A percentile compares a stretch with the other conserved stretches of the same genome.
phyloP scores from a whole-genome alignment of 2,888 invertebrate genomes.

The Erebia aethiops region DNA sequence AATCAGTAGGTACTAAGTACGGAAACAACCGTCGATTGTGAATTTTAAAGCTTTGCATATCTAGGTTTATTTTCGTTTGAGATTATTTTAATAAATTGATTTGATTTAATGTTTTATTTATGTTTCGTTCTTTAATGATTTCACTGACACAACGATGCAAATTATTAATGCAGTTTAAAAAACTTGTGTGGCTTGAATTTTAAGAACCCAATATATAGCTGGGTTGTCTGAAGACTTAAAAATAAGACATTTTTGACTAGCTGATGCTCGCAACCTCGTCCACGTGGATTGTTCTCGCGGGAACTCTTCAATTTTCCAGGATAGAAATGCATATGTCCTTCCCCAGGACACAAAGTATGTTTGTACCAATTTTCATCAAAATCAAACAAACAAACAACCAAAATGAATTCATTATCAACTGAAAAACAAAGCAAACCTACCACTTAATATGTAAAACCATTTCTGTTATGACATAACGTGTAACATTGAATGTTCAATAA shows the following conservation, averaged over 20 bases:
- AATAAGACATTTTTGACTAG: background rate
- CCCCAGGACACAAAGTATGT: too few species aligned
- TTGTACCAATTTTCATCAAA: too few species aligned
- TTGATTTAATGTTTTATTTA: constrained; percentile 29
- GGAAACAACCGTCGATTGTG: constrained; percentile 1
- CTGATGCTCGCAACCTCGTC: too few species aligned
- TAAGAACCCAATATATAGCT: background rate
- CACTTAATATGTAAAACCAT: too few species aligned
- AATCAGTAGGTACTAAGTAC: constrained; percentile 24
- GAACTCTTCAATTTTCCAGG: background rate
- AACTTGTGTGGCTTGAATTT: constrained; percentile 5
- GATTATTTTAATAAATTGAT: constrained; percentile 21
- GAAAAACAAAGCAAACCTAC: too few species aligned
- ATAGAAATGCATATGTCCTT: too few species aligned
- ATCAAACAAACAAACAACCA: too few species aligned
- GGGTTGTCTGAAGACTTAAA: background rate
- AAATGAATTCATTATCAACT: too few species aligned
- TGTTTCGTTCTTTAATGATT: constrained; percentile 22
- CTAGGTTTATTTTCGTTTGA: background rate
- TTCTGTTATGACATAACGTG: too few species aligned
- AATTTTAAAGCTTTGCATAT: background rate
- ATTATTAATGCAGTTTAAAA: constrained; percentile 17
- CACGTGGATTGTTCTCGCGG: too few species aligned
- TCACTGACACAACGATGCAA: constrained; percentile 20
- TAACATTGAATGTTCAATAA: too few species aligned